Conservation (phyloP, 2,113 vertebrate species). For the Abramis brama region DNA sequence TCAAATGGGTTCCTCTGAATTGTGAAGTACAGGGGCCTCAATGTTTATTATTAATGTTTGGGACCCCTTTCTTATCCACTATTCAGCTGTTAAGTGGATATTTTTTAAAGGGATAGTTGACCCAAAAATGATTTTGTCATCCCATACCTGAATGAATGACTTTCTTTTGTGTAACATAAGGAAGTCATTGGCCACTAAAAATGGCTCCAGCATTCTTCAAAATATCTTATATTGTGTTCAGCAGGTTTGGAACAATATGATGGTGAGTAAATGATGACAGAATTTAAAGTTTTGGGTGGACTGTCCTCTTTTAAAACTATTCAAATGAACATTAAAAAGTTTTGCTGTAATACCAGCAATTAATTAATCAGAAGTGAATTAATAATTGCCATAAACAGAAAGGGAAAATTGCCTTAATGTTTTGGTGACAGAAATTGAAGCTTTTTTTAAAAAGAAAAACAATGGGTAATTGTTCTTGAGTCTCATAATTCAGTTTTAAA, state of each 20-base stretch:
- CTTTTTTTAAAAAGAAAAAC: too few species aligned
- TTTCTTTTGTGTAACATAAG: not conserved
- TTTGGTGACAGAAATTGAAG: not conserved
- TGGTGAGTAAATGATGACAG: not conserved
- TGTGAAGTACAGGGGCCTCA: not conserved
- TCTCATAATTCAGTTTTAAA: not conserved
- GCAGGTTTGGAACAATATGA: not conserved
- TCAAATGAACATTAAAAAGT: not conserved
- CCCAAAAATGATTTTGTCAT: not conserved
- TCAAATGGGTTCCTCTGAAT: constrained; percentile 1
- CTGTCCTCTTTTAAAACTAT: not conserved
- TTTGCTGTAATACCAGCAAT: not conserved
- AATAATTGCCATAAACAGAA: not conserved
- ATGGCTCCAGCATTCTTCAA: not conserved
- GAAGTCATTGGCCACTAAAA: not conserved
- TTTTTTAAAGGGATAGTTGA: not conserved
- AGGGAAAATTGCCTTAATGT: not conserved
- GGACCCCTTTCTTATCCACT: not conserved
- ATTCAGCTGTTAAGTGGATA: constrained; percentile 18
- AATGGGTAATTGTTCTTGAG: not conserved
- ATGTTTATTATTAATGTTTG: constrained; percentile 3
- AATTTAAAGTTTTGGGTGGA: not conserved
- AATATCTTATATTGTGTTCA: not conserved
- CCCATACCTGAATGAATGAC: not conserved
- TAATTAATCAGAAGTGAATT: not conserved